These are phyloP conservation scores for silkworm (Bombyx mori) DNA, from an alignment of 1,140 invertebrate species.

Conservation along the genomic window ASM3026992v2 NC_085109.1:10841001-10841500, in stretches of 20 bases:
- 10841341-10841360: conserved; percentile 15
- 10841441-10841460: conserved; percentile 40
- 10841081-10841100: conserved; percentile 95
- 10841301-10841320: conserved; percentile 41
- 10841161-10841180: conserved; percentile 34
- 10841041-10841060: conserved; percentile 98
- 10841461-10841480: conserved; percentile 47
- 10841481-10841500: conserved; percentile 58
- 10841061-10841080: conserved; percentile 97
- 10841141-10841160: conserved; percentile 41
- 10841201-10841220: too few species aligned
- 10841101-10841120: conserved; percentile 89
- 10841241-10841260: conserved; percentile 45
- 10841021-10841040: conserved; percentile 83
- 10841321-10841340: conserved; percentile 6
- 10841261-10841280: conserved; percentile 62
- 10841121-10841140: conserved; percentile 64
- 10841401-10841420: conserved; percentile 49
- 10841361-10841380: conserved; percentile 17
- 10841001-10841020: conserved; percentile 69
- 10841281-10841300: conserved; percentile 59
- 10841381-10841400: conserved; percentile 35
- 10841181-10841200: neutral
- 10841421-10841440: conserved; percentile 55
- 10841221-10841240: conserved; percentile 12